These are phyloP conservation scores for Helleia helle DNA, from an alignment of 2,888 invertebrate species.

Conservation along the genomic window DNA sequence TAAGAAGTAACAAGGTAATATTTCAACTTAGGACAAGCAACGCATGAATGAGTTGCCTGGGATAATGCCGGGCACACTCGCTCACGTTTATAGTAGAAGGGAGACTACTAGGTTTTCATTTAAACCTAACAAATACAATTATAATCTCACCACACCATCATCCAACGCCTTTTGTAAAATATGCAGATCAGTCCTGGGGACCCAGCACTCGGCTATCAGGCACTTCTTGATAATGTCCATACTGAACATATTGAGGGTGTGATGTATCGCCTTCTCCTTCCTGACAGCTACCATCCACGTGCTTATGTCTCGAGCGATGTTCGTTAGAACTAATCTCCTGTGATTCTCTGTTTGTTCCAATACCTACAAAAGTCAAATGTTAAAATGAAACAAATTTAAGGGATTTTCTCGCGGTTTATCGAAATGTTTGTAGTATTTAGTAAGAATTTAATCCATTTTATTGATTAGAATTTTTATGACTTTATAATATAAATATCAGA, in stretches of 20 bases:
- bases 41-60: no score
- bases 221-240: conserved; percentile 93
- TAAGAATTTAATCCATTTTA: no score
- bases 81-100: no score
- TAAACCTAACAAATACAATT: no score
- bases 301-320: conserved; percentile 89
- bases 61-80: no score
- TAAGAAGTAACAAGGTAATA: no score
- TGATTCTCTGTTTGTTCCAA: conserved; percentile 92
- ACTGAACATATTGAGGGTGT: conserved; percentile 93
- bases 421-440: no score
- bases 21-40: no score
- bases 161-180: conserved; percentile 84
- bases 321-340: conserved; percentile 85
- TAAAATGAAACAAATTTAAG: neutral
- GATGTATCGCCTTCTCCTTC: conserved; percentile 95
- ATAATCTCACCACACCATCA: conserved; percentile 86
- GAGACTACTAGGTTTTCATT: no score
- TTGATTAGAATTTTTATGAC: no score
- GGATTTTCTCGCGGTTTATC: no score
- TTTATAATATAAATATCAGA: no score
- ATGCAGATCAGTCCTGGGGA: conserved; percentile 80
- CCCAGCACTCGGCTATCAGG: conserved; percentile 93
- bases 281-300: conserved; percentile 91
- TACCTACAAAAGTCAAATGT: conserved; percentile 68